Percentiles rank a stretch among this genome's conserved stretches.
Conservation (phyloP, 2,797 vertebrate species). For the Nasua narica region DNA sequence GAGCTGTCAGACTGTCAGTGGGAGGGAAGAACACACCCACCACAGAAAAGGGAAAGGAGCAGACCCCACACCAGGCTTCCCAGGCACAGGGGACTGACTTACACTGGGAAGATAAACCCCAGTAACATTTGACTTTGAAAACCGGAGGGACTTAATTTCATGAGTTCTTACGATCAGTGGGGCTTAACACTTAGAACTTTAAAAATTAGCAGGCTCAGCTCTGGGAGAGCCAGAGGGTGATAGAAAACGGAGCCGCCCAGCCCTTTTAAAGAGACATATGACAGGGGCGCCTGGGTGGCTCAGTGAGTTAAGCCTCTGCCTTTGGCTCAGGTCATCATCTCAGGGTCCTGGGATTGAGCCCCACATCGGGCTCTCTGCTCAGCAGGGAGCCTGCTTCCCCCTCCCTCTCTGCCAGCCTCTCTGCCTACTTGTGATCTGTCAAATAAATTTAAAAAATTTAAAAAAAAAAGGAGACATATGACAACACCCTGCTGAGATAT, state of each 20-base stretch:
- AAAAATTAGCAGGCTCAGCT: not conserved
- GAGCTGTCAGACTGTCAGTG: not conserved
- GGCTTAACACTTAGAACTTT: not conserved
- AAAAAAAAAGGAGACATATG: not conserved
- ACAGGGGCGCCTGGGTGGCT: no score
- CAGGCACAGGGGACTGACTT: not conserved
- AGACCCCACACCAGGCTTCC: not conserved
- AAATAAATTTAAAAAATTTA: no score
- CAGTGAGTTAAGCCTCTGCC: no score
- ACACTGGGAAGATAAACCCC: not conserved
- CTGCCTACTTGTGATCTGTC: no score
- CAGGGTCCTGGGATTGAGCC: no score
- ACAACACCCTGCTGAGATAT: not conserved
- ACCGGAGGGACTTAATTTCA: not conserved
- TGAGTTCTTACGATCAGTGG: not conserved
- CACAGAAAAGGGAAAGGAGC: not conserved
- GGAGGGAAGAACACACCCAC: not conserved
- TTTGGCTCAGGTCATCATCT: no score
- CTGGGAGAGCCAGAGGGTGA: not conserved
- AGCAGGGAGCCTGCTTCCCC: no score
- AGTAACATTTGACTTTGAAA: not conserved
- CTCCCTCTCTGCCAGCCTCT: no score
- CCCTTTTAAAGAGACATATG: not conserved
- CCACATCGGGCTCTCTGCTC: no score
- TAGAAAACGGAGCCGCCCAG: not conserved